Evolutionary conservation across 2,888 invertebrate species (phyloP).

Genomic region (Kuschelorhynchus macadamiae): DNA sequence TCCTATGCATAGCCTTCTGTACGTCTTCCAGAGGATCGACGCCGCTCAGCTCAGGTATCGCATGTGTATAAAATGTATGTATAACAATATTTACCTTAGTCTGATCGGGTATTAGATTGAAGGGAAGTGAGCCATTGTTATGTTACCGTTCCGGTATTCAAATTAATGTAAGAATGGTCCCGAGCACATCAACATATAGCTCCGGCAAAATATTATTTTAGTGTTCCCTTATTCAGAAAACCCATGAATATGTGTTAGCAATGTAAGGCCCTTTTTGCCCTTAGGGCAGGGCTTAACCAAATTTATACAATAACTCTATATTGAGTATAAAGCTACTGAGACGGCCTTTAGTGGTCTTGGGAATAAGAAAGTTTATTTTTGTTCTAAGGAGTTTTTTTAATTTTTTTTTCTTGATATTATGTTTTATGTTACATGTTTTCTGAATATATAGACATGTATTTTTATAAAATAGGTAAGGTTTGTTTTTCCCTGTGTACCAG

Average conservation of each 20-base stretch:
- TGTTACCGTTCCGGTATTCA: conserved; percentile 30
- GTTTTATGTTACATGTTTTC: too few relatives aligned
- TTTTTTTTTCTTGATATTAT: too few relatives aligned
- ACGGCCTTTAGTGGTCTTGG: not conserved
- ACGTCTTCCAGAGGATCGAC: not conserved
- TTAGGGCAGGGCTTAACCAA: conserved; percentile 10
- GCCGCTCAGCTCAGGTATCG: not conserved
- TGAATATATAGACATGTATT: too few relatives aligned
- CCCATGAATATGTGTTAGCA: conserved; percentile 33
- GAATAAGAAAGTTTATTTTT: too few relatives aligned
- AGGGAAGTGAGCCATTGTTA: conserved; percentile 26
- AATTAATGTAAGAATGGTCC: conserved; percentile 36
- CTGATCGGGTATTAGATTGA: conserved; percentile 31
- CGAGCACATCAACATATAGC: conserved; percentile 26
- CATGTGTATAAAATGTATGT: conserved; percentile 34
- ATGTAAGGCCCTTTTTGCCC: conserved; percentile 29
- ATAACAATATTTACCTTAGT: conserved; percentile 35
- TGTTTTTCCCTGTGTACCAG: too few relatives aligned
- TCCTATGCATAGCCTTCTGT: conserved; percentile 18
- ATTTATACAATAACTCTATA: conserved; percentile 31
- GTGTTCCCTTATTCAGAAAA: conserved; percentile 28
- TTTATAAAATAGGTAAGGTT: too few relatives aligned
- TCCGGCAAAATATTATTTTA: conserved; percentile 34
- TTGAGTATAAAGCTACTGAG: not conserved
- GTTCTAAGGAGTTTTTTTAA: too few relatives aligned